These are phyloP conservation scores for Sarotherodon lohbergeri DNA, from an alignment of 2,113 vertebrate genomes.

Conservation along the genomic window DNA sequence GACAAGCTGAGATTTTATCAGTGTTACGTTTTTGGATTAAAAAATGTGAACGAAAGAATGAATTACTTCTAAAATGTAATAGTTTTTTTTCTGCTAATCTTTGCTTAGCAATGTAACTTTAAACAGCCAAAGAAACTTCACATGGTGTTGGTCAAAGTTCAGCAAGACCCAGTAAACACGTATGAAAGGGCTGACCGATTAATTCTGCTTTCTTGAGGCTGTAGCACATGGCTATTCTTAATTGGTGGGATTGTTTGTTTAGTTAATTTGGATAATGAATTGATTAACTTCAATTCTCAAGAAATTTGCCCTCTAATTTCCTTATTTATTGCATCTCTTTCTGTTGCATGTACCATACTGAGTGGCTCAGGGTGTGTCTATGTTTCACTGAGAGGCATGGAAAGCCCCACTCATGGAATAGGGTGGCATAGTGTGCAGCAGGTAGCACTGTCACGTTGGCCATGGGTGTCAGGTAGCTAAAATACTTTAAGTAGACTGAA, in stretches of 20 bases:
- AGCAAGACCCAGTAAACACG: background rate
- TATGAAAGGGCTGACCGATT: background rate
- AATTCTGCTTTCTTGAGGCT: no score
- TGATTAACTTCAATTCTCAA: background rate
- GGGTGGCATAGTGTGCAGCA: background rate
- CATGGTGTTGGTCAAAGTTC: background rate
- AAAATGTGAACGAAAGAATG: background rate
- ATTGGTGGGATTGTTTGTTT: background rate
- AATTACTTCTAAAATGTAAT: background rate
- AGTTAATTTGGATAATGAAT: background rate
- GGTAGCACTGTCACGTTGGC: background rate
- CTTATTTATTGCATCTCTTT: background rate
- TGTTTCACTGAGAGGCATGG: background rate
- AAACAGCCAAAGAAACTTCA: background rate
- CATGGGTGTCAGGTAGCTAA: background rate
- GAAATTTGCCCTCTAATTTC: background rate
- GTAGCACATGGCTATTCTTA: background rate
- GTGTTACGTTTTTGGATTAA: background rate
- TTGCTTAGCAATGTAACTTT: background rate
- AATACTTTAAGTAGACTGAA: background rate
- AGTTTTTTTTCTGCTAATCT: accelerated
- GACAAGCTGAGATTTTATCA: background rate
- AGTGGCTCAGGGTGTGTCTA: background rate
- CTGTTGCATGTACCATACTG: background rate
- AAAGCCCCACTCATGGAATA: background rate